Conservation (phyloP, 2,797 vertebrate genomes). For the Amphiprion clarkii region DNA sequence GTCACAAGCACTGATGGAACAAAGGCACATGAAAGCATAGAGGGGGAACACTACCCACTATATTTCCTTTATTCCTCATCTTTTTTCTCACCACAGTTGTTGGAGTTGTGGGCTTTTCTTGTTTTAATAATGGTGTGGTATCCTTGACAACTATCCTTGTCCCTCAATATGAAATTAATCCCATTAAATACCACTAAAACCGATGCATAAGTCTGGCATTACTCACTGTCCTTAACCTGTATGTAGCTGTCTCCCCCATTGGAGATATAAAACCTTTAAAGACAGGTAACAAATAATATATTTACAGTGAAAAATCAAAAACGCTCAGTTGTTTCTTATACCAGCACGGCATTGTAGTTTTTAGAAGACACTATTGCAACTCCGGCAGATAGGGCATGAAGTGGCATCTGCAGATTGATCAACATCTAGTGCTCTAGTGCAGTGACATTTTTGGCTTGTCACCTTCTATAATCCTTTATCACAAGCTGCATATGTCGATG, state of each 20-base stretch:
- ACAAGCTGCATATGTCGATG: background rate
- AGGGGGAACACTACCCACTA: conserved; percentile 9
- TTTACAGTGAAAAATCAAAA: background rate
- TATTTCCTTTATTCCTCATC: background rate
- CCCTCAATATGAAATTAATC: background rate
- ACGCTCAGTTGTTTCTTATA: background rate
- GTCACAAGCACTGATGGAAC: conserved; percentile 15
- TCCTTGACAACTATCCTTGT: background rate
- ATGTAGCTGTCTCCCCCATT: background rate
- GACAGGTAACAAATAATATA: background rate
- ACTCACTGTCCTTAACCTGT: background rate
- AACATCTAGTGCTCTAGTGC: background rate
- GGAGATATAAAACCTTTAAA: background rate
- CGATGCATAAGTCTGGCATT: background rate
- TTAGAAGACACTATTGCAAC: no score
- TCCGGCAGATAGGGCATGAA: background rate
- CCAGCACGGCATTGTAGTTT: no score
- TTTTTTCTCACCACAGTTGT: background rate
- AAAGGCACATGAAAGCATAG: conserved; percentile 10
- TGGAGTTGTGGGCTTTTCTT: background rate
- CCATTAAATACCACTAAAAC: background rate
- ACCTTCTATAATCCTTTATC: background rate
- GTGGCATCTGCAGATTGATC: background rate
- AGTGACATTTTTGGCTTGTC: background rate
- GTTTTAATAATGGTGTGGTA: background rate